phyloP scores from a whole-genome alignment of 35 echinoderm and acorn worm genomes.

The Diadema setosum region DNA sequence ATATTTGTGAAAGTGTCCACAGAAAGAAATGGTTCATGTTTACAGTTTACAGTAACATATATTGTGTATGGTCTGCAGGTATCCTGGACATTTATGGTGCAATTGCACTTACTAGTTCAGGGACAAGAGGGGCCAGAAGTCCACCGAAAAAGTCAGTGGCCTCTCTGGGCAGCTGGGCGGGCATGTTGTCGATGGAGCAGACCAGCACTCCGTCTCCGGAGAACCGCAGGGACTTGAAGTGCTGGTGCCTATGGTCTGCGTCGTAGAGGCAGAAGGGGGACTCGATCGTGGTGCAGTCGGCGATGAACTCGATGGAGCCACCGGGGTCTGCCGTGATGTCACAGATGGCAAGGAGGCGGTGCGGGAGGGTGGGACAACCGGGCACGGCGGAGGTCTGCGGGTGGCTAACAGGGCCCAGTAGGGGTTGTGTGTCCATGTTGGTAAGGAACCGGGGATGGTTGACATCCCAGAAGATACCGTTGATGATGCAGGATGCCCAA shows the following conservation, averaged over 20 bases:
- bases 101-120: slow-evolving; percentile 95
- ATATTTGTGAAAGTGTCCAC: too few relatives aligned
- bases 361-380: slow-evolving; percentile 84
- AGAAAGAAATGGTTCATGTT: too few relatives aligned
- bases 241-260: slow-evolving; percentile 87
- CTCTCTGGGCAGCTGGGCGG: slow-evolving; percentile 86
- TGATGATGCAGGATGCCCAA: slow-evolving; percentile 91
- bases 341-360: slow-evolving; percentile 92
- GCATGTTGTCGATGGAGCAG: slow-evolving; percentile 96
- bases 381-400: slow-evolving; percentile 39
- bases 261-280: slow-evolving; percentile 80
- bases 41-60: too few relatives aligned
- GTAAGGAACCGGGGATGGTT: slow-evolving; percentile 87
- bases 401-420: slow-evolving; percentile 54
- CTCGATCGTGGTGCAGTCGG: slow-evolving; percentile 85
- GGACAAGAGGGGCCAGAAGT: slow-evolving; percentile 46
- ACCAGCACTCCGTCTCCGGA: slow-evolving; percentile 94
- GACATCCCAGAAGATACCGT: slow-evolving; percentile 96
- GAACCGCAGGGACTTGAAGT: slow-evolving; percentile 84
- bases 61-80: too few relatives aligned
- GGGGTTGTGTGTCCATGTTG: slow-evolving; percentile 91
- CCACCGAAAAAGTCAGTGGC: slow-evolving; percentile 94
- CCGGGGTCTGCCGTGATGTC: slow-evolving; percentile 98
- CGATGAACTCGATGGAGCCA: slow-evolving; percentile 94
- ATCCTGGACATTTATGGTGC: too few relatives aligned